These are phyloP conservation scores for Gymnoscelis rufifasciata DNA, from an alignment of 2,888 invertebrate species.

Conservation along the genomic window DNA sequence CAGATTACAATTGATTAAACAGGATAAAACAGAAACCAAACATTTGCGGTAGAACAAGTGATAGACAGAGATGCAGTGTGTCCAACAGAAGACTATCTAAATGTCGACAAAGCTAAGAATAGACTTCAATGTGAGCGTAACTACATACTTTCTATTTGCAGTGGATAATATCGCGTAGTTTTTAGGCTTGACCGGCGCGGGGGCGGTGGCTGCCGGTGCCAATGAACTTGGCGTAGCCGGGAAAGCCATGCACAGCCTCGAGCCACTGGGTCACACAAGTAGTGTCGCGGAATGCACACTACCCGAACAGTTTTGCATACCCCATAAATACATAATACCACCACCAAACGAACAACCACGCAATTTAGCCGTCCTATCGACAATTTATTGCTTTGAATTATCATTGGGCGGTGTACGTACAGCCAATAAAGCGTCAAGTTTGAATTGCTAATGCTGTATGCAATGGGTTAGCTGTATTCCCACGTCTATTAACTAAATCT, in stretches of 20 bases:
- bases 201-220: slow-evolving; percentile 44
- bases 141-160: slow-evolving; percentile 66
- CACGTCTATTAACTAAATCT: slow-evolving; percentile 46
- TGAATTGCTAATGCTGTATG: slow-evolving; percentile 56
- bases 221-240: slow-evolving; percentile 69
- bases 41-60: too few species aligned
- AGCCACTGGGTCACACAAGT: slow-evolving; percentile 64
- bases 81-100: slow-evolving; percentile 1
- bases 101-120: slow-evolving; percentile 40
- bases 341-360: slow-evolving; percentile 36
- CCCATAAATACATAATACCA: slow-evolving; percentile 43
- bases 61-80: too few species aligned
- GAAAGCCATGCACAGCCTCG: slow-evolving; percentile 61
- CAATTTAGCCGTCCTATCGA: slow-evolving; percentile 43
- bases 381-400: slow-evolving; percentile 49
- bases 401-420: slow-evolving; percentile 42
- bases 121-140: slow-evolving; percentile 53
- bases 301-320: slow-evolving; percentile 43
- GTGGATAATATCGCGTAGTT: slow-evolving; percentile 59
- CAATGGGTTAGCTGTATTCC: slow-evolving; percentile 51
- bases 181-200: slow-evolving; percentile 47
- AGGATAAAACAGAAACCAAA: too few species aligned
- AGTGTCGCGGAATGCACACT: slow-evolving; percentile 50
- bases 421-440: slow-evolving; percentile 47
- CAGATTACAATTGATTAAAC: too few species aligned